Evolutionary conservation across 2,113 vertebrate species (phyloP), one percentile per base, ranked within the genome.

Genomic region (Hystrix brachyura): DNA sequence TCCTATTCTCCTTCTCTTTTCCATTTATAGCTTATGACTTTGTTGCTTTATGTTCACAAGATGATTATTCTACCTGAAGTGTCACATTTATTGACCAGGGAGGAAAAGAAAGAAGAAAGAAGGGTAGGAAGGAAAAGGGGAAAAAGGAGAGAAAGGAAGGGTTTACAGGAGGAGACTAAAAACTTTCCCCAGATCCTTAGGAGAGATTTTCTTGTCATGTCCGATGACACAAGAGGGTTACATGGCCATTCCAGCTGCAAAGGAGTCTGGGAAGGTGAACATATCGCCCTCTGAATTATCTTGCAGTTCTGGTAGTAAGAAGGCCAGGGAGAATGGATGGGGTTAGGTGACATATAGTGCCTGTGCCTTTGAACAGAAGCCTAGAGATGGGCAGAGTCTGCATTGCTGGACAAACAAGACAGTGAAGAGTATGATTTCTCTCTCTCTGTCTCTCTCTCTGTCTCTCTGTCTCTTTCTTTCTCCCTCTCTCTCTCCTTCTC

Each of bases 281-380:
- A 59, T 21, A 15, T 15, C 90, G 64, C 5, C 18, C 18, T 93
- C 27, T 87, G 67, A 88, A 64, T 76, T 38, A 82, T 48, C 10
- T 1, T 57, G 12, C 11, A 17, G 11, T 82, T 94, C 53, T 53
- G 5, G 85, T 55, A 85, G 53, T 23, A 79, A 80, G 13, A 78
- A 91, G 55, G 59, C 53, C 7, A 15, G 12, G 21, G 3, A 71
- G 21, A 84, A 78, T 84, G 38, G 14, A 19, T 72, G 55, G 18
- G 71, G 51, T 21, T 59, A 51, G 32, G 14, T 27, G 79, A 15
- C 5, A 8, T 82, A 21, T 18, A 60, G 18, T 32, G 7, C 48
- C 10, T 79, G 38, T 34, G 34, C 14, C 71, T 94, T 78, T 85
- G 59, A 97, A 74, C 17, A 59, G 60, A 91, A 94, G n/a, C 15